Evolutionary conservation across 2,888 invertebrate species (phyloP), one percentile per base, ranked within the genome.

Genomic region (Scaeva pyrastri): DNA sequence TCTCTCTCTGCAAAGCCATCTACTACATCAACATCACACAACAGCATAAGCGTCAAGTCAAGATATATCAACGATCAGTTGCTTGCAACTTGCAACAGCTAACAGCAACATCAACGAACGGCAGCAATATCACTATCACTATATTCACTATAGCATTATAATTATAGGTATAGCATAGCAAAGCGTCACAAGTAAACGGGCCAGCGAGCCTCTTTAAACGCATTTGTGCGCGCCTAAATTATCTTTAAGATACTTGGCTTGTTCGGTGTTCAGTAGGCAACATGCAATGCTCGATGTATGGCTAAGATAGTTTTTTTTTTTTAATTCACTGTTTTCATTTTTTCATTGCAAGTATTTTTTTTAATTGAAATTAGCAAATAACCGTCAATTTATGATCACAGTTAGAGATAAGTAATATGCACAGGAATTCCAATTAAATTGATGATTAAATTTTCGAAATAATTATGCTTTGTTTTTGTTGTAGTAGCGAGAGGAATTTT

Each of bases 301-400:
- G 74, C 66, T 70, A 77, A 70, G 81, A 86, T 86, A 86, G 23
- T 11, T 75, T 71, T 75, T 66, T 58, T 48, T 52, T 58, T 11
- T 43, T 11, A 11, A n/a, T 62, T 39, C 11, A 11, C 39, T n/a
- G 12, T 31, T 31, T 62, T 2, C 52, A 12, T 60, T 5, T 31
- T 31, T 66, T 64, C n/a, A 11, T 21, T 39, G 39, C 64, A 55
- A 78, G 81, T 66, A 66, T 86, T 86, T 86, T 31, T n/a, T 31
- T 86, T 86, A 86, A 82, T 86, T 86, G 86, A 86, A 86, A 86
- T 86, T 86, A 86, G 81, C 86, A 86, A 86, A 86, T 86, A 86
- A 86, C 81, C 86, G 86, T 81, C 86, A 74, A 86, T 82, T 86
- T 86, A 86, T 60, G 86, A 86, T 86, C 77, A 78, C 86, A 81